phyloP scores from a whole-genome alignment of 1,140 invertebrate species.

The Teleogryllus occipitalis region DNA sequence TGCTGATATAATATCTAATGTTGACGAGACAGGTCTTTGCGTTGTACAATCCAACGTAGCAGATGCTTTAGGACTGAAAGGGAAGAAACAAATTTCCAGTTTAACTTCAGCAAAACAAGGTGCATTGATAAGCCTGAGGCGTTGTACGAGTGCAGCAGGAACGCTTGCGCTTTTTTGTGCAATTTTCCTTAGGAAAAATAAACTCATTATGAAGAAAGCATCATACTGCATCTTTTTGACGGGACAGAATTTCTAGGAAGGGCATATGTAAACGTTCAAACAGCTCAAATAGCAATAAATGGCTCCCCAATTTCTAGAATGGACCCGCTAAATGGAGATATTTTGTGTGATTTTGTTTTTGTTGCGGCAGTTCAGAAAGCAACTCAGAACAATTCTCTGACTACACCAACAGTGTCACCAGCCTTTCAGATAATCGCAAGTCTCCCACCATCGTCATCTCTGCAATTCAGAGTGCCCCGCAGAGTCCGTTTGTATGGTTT shows the following conservation, averaged over 20 bases:
- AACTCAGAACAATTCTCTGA: neutral
- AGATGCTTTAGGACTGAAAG: constrained; percentile 28
- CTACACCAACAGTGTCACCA: neutral
- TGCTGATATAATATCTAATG: neutral
- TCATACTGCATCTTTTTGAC: neutral
- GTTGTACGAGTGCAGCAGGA: constrained; percentile 21
- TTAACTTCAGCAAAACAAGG: constrained; percentile 30
- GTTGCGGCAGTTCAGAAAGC: neutral
- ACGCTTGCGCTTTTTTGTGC: neutral
- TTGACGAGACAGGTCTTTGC: constrained; percentile 25
- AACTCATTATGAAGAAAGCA: neutral
- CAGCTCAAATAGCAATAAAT: neutral
- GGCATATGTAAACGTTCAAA: neutral
- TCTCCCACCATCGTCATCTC: neutral
- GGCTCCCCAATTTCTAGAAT: constrained; percentile 33
- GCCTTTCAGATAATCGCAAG: neutral
- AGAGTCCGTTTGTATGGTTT: constrained; percentile 16
- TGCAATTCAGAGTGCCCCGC: constrained; percentile 9
- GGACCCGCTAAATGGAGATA: constrained; percentile 29
- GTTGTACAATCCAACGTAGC: constrained; percentile 20
- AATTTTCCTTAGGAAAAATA: neutral
- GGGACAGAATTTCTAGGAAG: neutral
- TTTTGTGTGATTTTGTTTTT: constrained; percentile 22
- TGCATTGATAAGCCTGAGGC: constrained; percentile 26
- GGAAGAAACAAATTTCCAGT: constrained; percentile 28